phyloP scores from a whole-genome alignment of 2,113 vertebrate genomes.

The Sinocyclocheilus maitianheensis region DNA sequence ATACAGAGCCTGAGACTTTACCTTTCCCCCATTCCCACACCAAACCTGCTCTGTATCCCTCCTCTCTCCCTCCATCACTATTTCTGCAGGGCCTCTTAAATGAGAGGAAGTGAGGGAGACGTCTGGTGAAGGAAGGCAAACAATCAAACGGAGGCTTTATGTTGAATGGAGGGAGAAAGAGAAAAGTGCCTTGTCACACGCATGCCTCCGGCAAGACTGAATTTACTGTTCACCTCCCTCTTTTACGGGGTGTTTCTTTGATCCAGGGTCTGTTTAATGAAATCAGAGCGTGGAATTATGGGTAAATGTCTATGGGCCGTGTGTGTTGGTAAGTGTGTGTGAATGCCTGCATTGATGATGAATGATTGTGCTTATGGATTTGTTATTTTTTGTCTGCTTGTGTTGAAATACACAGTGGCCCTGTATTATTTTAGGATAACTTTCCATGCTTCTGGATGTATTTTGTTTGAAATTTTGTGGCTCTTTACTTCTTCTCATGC shows the following conservation, averaged over 20 bases:
- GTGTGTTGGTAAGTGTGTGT: background rate
- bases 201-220: conserved; percentile 34
- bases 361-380: background rate
- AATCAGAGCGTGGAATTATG: conserved; percentile 11
- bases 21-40: conserved; percentile 46
- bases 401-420: background rate
- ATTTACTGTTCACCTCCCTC: conserved; percentile 35
- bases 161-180: conserved; percentile 12
- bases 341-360: conserved; percentile 22
- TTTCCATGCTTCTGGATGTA: background rate
- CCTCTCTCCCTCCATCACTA: conserved; percentile 42
- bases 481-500: background rate
- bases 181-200: conserved; percentile 52
- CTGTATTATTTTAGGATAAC: background rate
- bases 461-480: background rate
- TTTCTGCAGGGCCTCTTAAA: conserved; percentile 52
- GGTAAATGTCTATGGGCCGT: background rate
- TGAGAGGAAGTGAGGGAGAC: conserved; percentile 52
- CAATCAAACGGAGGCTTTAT: conserved; percentile 47
- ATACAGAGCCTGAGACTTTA: conserved; percentile 27
- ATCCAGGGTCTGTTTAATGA: conserved; percentile 30
- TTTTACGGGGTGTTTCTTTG: conserved; percentile 49
- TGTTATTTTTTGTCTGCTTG: conserved; percentile 35
- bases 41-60: conserved; percentile 37
- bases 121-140: conserved; percentile 47